Base-by-base conservation (phyloP, 2,113 vertebrate species). In the Pachypanchax playfairii region DNA sequence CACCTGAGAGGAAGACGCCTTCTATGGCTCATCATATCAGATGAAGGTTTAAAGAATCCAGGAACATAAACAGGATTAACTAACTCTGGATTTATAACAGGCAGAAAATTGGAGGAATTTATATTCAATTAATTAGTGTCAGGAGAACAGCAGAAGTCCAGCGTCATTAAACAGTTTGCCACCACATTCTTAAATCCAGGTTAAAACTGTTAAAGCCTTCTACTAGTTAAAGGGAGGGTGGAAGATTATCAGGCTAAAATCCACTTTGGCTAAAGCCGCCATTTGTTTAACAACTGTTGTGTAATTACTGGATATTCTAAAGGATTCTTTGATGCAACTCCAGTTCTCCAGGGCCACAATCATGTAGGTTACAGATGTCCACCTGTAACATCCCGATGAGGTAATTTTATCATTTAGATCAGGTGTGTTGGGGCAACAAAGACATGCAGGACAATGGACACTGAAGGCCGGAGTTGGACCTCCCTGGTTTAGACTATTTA, bases 221-320 rank as follows among this genome's bases (percentile, higher is more conserved):
- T 13, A 25, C 12, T 21, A 14, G 53, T 35, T 38, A 21, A 25
- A 51, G 26, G 51, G 14, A 72, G 39, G 7, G 24, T 29, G 36
- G 48, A 25, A 57, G 63, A 59, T 68, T 44, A 53, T 53, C 18
- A 67, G 42, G 43, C 50, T 43, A 61, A 49, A 62, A 42, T 67
- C 57, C 5, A 31, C 46, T 73, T 65, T 47, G n/a, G 55, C 33
- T 65, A 59, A 26, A 62, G 59, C 46, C 20, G 9, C 59, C 59
- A 29, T 26, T 61, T 36, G 31, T 50, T 62, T 39, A 56, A 31
- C 50, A 28, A 2, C 28, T 33, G 28, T 33, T 17, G 14, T 63
- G 21, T 50, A 50, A 63, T 39, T 42, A 36, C 43, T 42, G 25
- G 18, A n/a, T 18, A 17, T 42, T 38, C 20, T 65, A 18, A 35